Percentiles rank a stretch among this genome's conserved stretches.
phyloP scores from a whole-genome alignment of 2,888 invertebrate genomes.

The Erebia epiphron region DNA sequence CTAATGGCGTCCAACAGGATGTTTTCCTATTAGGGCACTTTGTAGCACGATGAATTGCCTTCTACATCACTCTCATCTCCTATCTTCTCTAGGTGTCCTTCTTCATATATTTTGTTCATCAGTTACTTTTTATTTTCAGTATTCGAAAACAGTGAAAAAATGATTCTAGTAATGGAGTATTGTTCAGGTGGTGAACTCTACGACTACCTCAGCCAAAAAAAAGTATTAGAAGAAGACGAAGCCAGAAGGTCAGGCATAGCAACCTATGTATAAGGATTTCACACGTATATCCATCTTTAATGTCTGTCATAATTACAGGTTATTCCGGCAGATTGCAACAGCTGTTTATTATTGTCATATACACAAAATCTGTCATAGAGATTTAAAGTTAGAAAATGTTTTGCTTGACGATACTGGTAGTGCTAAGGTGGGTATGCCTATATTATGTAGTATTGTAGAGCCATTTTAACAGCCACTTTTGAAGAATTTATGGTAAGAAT shows the following conservation, averaged over 20 bases:
- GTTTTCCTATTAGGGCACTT: no score
- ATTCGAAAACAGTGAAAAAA: conserved; percentile 99
- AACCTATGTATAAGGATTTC: conserved; percentile 8
- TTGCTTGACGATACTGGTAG: conserved; percentile 95
- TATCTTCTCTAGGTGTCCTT: background rate
- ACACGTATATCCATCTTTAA: conserved; percentile 12
- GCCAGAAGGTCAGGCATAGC: conserved; percentile 84
- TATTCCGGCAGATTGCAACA: conserved; percentile 98
- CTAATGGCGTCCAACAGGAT: no score
- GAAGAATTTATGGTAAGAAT: no score
- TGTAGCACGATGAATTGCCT: no score
- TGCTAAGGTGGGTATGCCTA: conserved; percentile 89
- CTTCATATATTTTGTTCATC: background rate
- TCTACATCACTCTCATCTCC: no score
- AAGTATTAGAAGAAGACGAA: conserved; percentile 95
- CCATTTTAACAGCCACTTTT: no score
- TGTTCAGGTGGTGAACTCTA: conserved; percentile 99
- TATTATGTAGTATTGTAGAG: background rate
- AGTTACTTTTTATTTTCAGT: conserved; percentile 84
- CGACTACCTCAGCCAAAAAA: conserved; percentile 96
- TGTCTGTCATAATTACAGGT: conserved; percentile 73
- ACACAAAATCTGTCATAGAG: conserved; percentile 98
- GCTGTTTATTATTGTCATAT: conserved; percentile 99
- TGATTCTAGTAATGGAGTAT: conserved; percentile 99
- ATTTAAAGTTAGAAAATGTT: conserved; percentile 97